Conservation (phyloP, 2,113 vertebrate species). For the Rhea pennata region DNA sequence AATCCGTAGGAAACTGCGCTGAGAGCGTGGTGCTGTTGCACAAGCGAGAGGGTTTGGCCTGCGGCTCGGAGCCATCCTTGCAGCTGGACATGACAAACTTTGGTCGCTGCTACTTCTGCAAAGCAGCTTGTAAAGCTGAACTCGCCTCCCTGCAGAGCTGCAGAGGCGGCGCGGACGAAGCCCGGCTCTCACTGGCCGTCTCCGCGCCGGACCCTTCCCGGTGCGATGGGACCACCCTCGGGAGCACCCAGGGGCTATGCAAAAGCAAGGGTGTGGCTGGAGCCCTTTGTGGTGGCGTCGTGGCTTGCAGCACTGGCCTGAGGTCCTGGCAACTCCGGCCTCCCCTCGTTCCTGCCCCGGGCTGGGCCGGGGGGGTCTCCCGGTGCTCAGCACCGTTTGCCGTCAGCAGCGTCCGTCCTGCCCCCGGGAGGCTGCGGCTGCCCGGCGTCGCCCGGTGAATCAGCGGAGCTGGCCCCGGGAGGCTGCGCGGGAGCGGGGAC, state of each 20-base stretch:
- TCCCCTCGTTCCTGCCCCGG: fast-evolving
- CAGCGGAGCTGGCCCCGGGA: background rate
- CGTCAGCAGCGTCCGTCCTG: fast-evolving
- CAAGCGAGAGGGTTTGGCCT: background rate
- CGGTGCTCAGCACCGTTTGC: fast-evolving
- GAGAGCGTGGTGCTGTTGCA: background rate
- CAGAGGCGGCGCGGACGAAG: background rate
- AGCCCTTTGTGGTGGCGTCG: background rate
- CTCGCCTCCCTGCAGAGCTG: background rate
- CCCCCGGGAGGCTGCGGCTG: background rate
- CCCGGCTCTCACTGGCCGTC: background rate
- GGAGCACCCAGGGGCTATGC: background rate
- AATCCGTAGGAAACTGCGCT: background rate
- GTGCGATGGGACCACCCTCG: fast-evolving
- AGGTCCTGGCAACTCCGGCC: too few species aligned
- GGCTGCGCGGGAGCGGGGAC: background rate
- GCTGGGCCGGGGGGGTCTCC: fast-evolving
- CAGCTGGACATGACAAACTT: background rate
- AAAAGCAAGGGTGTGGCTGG: background rate
- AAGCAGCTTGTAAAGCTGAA: background rate
- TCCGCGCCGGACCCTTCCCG: background rate
- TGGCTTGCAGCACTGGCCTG: background rate
- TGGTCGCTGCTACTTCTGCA: background rate
- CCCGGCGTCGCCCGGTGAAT: fast-evolving
- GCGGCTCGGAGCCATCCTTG: background rate